Evolutionary conservation across 2,888 invertebrate genomes (phyloP).

Genomic region (Odontocolon sp.): DNA sequence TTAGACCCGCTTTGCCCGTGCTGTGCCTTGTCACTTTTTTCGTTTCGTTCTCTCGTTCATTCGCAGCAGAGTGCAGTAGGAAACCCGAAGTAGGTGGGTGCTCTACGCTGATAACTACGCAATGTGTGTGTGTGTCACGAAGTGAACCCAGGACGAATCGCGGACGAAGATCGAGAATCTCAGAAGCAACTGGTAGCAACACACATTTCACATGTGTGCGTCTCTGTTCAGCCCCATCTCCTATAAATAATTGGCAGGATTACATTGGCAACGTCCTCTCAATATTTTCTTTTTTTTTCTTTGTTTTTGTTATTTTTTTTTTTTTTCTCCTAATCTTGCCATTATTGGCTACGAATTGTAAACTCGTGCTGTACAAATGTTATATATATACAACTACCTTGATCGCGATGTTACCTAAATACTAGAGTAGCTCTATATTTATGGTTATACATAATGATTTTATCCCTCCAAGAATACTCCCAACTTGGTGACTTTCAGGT

Average conservation of each 20-base stretch:
- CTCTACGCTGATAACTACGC: constrained; percentile 80
- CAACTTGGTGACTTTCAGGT: too few species aligned
- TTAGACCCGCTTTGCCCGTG: constrained; percentile 69
- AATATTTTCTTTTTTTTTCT: constrained; percentile 63
- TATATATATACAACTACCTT: too few species aligned
- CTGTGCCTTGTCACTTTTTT: constrained; percentile 52
- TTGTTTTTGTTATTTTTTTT: constrained; percentile 42
- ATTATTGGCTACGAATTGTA: too few species aligned
- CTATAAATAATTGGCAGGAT: constrained; percentile 80
- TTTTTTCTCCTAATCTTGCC: constrained; percentile 27
- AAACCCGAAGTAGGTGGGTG: constrained; percentile 79
- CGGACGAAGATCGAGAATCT: constrained; percentile 78
- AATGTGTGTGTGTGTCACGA: constrained; percentile 76
- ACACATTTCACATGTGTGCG: constrained; percentile 73
- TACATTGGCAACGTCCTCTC: constrained; percentile 77
- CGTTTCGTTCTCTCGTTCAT: constrained; percentile 63
- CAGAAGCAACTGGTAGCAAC: constrained; percentile 72
- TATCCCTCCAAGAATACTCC: too few species aligned
- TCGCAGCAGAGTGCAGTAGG: constrained; percentile 77
- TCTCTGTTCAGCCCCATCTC: constrained; percentile 79
- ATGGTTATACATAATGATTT: too few species aligned
- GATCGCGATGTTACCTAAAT: too few species aligned
- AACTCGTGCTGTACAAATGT: too few species aligned
- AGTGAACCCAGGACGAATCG: constrained; percentile 79
- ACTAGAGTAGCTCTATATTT: too few species aligned